phyloP scores from a whole-genome alignment of 2,888 invertebrate genomes.

The Zonitis immaculata region DNA sequence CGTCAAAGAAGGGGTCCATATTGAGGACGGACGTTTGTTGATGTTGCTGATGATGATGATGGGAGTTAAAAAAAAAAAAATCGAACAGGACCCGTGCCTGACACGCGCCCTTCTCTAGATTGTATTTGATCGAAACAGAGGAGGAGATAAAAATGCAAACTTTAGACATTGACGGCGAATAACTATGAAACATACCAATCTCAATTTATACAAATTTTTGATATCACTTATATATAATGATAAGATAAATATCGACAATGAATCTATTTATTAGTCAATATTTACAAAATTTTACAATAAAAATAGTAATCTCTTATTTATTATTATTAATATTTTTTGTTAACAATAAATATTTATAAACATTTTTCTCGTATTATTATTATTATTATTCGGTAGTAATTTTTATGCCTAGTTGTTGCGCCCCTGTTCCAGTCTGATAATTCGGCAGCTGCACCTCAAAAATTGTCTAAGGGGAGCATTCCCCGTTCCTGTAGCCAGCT shows the following conservation, averaged over 20 bases:
- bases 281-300: too few species aligned
- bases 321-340: too few species aligned
- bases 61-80: conserved; percentile 43
- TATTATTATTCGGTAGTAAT: not conserved
- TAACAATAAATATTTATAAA: too few species aligned
- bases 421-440: conserved; percentile 10
- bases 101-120: conserved; percentile 45
- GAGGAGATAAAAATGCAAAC: conserved; percentile 41
- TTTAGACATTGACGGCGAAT: conserved; percentile 35
- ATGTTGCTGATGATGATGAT: conserved; percentile 14
- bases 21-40: not conserved
- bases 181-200: not conserved
- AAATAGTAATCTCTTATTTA: too few species aligned
- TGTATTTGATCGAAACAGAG: conserved; percentile 43
- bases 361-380: not conserved
- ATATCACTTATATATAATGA: too few species aligned
- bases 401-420: conserved; percentile 1
- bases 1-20: conserved; percentile 26
- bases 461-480: conserved; percentile 10
- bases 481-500: conserved; percentile 43
- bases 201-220: conserved; percentile 20
- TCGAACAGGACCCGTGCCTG: conserved; percentile 45
- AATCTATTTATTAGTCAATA: too few species aligned
- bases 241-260: too few species aligned
- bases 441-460: conserved; percentile 34